Base-by-base conservation (phyloP, 2,113 vertebrate species). In the Cygnus buccinator region DNA sequence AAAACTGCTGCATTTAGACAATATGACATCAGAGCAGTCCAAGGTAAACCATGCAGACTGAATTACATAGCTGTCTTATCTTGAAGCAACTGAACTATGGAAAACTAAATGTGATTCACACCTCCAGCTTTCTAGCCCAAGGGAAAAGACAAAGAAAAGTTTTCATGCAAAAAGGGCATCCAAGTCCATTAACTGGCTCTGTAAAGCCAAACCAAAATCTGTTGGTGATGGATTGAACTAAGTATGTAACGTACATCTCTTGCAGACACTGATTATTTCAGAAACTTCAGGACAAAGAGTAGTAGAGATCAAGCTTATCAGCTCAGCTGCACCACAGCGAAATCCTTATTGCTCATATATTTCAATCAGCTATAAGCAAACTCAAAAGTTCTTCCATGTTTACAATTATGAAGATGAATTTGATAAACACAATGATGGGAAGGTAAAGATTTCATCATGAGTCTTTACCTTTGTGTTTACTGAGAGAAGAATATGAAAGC, bases 351-450 rank as follows among this genome's bases (percentile, higher is more conserved):
- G 50, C 21, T 4, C 13, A 8, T 9, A n/a, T 25, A 31, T 59
- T 78, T 89, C 50, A 93, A 48, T 86, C 70, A 90, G 82, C 37
- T 93, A 5, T 43, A 23, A 71, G n/a, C 41, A 70, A 87, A 68
- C 50, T 94, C 20, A 29, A 79, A 73, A 25, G 29, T 93, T 86
- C 62, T 91, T 97, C 84, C 46, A 62, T 65, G 22, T 80, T 87
- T 50, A 89, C 83, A 96, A 90, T 87, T 91, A 52, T 72, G 37
- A 91, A 81, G 39, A 18, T 16, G 17, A 94, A 84, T 76, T 74
- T n/a, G 37, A 85, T 88, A 95, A 73, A 90, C 13, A 92, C 20
- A 72, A 44, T 4, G 55, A 66, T 76, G 14, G 9, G 35, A 78
- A 85, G 29, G 43, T 29, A 81, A 81, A 92, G 76, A 86, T 96